Conservation (phyloP, 23 tunicate species). For the Trididemnum nubilum region DNA sequence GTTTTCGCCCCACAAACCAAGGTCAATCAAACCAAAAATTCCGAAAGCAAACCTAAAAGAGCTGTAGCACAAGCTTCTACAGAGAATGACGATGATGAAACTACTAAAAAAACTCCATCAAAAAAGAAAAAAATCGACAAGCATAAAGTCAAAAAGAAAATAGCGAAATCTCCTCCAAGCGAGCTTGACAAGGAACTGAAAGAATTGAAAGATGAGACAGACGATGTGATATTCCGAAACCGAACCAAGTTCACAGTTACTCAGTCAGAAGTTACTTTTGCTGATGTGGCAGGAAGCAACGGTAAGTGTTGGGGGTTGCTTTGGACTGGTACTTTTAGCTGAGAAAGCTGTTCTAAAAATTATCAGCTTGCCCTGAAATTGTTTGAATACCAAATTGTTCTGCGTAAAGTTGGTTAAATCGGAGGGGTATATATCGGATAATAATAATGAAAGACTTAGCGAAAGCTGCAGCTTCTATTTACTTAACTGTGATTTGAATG, state of each 20-base stretch:
- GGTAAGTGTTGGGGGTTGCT: constrained; percentile 24
- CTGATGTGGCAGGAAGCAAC: constrained; percentile 75
- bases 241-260: constrained; percentile 26
- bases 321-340: no score
- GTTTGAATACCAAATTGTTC: no score
- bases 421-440: no score
- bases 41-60: no score
- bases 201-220: neutral
- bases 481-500: no score
- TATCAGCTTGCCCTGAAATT: no score
- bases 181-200: constrained; percentile 2
- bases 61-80: no score
- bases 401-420: no score
- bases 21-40: no score
- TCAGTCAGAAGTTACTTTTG: constrained; percentile 47
- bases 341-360: neutral
- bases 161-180: neutral
- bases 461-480: no score
- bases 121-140: neutral
- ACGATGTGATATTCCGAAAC: constrained; percentile 17
- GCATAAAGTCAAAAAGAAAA: neutral
- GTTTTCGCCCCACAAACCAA: no score
- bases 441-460: no score
- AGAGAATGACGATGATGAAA: neutral
- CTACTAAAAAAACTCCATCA: neutral